phyloP scores from a whole-genome alignment of 2,113 vertebrate genomes.

The Arizona elegans region DNA sequence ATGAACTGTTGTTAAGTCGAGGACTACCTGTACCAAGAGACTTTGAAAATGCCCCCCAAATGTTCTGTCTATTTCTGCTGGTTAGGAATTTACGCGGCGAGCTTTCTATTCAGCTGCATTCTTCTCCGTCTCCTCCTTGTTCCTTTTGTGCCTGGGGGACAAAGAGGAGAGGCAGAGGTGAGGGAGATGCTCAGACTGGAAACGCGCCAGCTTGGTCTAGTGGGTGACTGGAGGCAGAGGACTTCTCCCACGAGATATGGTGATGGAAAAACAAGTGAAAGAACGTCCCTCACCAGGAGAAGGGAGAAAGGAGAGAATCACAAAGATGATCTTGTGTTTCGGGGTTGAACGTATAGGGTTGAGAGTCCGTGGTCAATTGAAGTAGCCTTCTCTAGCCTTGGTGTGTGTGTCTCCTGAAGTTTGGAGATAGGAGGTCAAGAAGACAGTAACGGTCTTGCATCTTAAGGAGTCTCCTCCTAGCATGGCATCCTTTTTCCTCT shows the following conservation, averaged over 20 bases:
- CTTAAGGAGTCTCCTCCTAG: not conserved
- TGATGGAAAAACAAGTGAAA: slow-evolving; percentile 1
- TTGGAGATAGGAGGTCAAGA: not conserved
- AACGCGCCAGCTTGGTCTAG: not conserved
- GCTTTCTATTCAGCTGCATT: too few species aligned
- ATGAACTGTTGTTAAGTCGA: not conserved
- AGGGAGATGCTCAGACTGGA: not conserved
- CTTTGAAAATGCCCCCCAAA: not conserved
- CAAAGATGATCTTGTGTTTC: not conserved
- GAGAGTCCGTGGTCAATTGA: not conserved
- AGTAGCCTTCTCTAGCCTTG: not conserved
- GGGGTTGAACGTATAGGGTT: not conserved
- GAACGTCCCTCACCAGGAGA: not conserved
- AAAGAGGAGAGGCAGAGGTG: not conserved
- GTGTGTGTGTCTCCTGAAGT: too few species aligned
- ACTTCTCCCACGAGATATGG: not conserved
- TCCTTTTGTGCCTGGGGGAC: not conserved
- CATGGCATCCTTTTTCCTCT: too few species aligned
- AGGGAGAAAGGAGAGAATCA: not conserved
- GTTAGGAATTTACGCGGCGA: not conserved
- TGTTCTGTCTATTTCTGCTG: not conserved
- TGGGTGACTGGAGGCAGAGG: not conserved
- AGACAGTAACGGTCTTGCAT: not conserved
- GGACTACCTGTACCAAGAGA: not conserved
- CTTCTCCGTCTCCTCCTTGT: not conserved